These are phyloP conservation scores for Galbula dea DNA, from an alignment of 2,113 vertebrate genomes.

Conservation along the genomic window DNA sequence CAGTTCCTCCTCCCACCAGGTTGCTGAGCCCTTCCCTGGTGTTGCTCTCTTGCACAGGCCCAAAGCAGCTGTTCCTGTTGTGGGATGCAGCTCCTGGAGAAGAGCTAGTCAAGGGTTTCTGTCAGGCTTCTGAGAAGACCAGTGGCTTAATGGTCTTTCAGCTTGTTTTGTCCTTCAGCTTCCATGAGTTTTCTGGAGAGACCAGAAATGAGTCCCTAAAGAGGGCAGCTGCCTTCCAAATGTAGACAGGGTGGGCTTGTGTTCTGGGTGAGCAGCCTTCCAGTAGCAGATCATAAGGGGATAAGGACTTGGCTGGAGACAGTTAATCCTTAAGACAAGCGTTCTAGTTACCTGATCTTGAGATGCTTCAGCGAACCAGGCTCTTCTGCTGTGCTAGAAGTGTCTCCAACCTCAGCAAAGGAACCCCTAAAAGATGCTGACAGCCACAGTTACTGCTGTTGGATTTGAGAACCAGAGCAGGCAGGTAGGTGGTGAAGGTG, in stretches of 20 bases:
- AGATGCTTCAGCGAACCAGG: neutral
- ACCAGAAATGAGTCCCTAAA: neutral
- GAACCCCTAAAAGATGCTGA: fast-evolving
- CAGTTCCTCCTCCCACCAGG: no score
- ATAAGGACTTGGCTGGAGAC: neutral
- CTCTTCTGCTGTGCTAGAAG: no score
- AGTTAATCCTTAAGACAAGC: neutral
- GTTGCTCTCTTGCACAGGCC: neutral
- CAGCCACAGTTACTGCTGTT: fast-evolving
- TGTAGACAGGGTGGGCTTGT: fast-evolving
- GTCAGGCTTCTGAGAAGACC: neutral
- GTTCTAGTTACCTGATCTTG: neutral
- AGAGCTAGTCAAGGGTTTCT: neutral
- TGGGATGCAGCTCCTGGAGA: neutral
- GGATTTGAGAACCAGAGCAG: fast-evolving
- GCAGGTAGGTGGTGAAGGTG: fast-evolving
- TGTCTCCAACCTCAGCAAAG: neutral
- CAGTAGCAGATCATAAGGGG: fast-evolving
- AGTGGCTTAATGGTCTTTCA: fast-evolving
- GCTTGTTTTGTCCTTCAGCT: neutral
- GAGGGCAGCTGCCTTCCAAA: neutral
- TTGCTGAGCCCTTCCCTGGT: no score
- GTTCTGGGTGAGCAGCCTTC: neutral
- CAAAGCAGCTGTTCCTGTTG: neutral
- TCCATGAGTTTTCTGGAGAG: neutral